phyloP scores from a whole-genome alignment of 2,113 vertebrate species.

The Embiotoca jacksoni region DNA sequence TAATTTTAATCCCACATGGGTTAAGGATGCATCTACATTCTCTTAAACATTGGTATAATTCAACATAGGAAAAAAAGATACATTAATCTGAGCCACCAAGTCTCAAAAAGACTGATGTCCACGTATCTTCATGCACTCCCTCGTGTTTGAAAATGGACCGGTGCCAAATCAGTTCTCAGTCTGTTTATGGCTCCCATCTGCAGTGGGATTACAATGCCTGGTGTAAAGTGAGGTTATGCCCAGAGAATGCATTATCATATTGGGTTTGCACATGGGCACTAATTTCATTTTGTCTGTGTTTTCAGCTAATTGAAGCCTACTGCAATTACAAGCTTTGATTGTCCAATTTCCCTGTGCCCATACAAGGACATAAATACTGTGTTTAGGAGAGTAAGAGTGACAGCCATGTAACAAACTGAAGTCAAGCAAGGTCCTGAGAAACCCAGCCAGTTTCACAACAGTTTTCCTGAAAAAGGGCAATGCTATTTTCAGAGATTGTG shows the following conservation, averaged over 20 bases:
- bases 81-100: background rate
- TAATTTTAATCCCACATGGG: background rate
- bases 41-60: background rate
- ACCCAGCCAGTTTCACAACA: background rate
- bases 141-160: background rate
- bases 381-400: no score
- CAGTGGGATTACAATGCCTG: slow-evolving; percentile 3
- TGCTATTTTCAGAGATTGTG: background rate
- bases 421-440: background rate
- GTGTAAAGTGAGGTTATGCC: background rate
- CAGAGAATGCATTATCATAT: slow-evolving; percentile 6
- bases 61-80: background rate
- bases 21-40: background rate
- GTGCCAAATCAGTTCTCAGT: slow-evolving; percentile 10
- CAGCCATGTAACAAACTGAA: background rate
- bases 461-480: background rate
- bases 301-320: background rate
- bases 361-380: no score
- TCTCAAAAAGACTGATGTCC: background rate
- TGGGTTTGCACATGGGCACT: background rate
- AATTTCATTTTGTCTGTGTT: background rate
- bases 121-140: background rate
- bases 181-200: slow-evolving; percentile 22
- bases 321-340: background rate
- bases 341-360: background rate